Evolutionary conservation across 2,797 vertebrate species (phyloP), one percentile per base, ranked within the genome.

Genomic region (Emys orbicularis): DNA sequence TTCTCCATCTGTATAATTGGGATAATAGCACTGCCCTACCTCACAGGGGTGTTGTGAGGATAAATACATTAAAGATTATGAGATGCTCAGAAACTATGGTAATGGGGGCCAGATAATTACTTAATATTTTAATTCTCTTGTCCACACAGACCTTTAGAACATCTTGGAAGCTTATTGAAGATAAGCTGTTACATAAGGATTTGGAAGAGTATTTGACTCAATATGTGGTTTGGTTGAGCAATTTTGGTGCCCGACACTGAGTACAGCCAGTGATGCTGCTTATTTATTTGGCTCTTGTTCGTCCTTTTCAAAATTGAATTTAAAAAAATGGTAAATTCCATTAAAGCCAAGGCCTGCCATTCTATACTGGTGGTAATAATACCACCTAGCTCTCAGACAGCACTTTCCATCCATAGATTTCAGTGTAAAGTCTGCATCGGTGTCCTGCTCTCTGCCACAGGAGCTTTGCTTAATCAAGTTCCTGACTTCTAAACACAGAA

Each of bases 91-190:
- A 92, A 34, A 15, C 21, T 49, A 12, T 37, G 27, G 4, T 49
- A 81, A 91, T 57, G 18, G 53, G 44, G 31, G n/a, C 50, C 83
- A 81, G 81, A 8, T 53, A 57, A 86, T 5, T 49, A n/a, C 54
- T 19, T 49, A 57, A 56, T 23, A 34, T 19, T 44, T 61, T 49
- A 44, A 29, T 86, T 7, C 6, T 68, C 10, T 53, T 53, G 19
- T 76, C 59, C 9, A 12, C 79, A 23, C n/a, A 47, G 72, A 52
- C 15, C 37, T 8, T 53, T 74, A 74, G 68, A 76, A 80, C 41
- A 12, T 54, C 52, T 11, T 53, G 34, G 86, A 95, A 86, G 80
- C 89, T 68, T 54, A n/a, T 53, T 87, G 52, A 68, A 50, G n/a
- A 12, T 23, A 68, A 57, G 25, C 47, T 44, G 34, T 83, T 52